Evolutionary conservation across 2,797 vertebrate species (phyloP).

Genomic region (Pelodytes ibericus): DNA sequence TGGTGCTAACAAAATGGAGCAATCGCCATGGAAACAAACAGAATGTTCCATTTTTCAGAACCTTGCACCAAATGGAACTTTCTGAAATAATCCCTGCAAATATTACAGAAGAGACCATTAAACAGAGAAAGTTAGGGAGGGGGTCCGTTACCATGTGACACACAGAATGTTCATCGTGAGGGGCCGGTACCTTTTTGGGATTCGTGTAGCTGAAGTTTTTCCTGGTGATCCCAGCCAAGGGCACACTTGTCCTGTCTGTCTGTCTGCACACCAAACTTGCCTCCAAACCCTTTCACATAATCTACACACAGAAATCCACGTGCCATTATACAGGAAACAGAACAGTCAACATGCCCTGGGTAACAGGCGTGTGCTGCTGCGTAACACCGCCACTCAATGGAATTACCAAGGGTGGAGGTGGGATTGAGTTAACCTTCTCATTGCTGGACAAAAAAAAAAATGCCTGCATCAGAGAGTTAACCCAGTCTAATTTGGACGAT

Average conservation of each 20-base stretch:
- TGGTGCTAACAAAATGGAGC: too few relatives aligned
- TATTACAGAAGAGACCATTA: background rate
- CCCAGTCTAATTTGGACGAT: background rate
- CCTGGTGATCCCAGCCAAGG: slow-evolving; percentile 96
- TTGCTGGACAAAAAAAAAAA: background rate
- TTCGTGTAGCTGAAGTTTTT: slow-evolving; percentile 92
- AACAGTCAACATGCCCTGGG: slow-evolving; percentile 14
- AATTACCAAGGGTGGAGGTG: too few relatives aligned
- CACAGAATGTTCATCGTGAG: slow-evolving; percentile 7
- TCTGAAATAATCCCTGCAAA: too few relatives aligned
- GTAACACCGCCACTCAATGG: slow-evolving; percentile 24
- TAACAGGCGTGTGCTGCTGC: background rate
- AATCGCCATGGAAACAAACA: too few relatives aligned
- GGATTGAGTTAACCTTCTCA: background rate
- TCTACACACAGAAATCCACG: slow-evolving; percentile 73
- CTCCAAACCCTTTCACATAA: slow-evolving; percentile 94
- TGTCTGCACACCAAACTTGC: slow-evolving; percentile 94
- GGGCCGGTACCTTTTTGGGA: slow-evolving; percentile 88
- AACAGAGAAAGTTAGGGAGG: background rate
- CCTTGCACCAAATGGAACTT: too few relatives aligned
- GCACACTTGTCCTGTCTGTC: slow-evolving; percentile 97
- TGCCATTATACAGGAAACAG: slow-evolving; percentile 45
- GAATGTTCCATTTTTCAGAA: too few relatives aligned
- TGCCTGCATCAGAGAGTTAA: background rate
- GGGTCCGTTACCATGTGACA: background rate